phyloP scores from a whole-genome alignment of 1,140 invertebrate genomes.

The Rhopalosiphum maidis region DNA sequence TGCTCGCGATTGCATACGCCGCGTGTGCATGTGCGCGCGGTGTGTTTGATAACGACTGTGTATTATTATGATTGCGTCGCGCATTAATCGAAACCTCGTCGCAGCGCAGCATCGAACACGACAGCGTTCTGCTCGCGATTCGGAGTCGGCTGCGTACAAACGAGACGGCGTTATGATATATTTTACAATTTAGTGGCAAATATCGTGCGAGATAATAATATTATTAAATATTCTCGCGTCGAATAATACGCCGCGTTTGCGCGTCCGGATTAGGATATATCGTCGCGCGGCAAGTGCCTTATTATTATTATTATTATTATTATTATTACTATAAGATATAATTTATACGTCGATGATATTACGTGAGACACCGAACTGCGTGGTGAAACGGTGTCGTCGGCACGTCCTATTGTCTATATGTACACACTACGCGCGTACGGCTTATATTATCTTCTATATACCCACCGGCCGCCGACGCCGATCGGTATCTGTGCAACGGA shows the following conservation, averaged over 20 bases:
- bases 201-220: too few relatives aligned
- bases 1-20: too few relatives aligned
- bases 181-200: too few relatives aligned
- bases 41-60: background rate
- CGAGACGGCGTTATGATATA: too few relatives aligned
- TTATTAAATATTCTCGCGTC: background rate
- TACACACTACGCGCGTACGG: background rate
- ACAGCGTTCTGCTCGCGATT: too few relatives aligned
- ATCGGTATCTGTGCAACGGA: background rate
- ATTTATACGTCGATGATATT: background rate
- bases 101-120: background rate
- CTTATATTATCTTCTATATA: background rate
- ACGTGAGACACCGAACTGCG: background rate
- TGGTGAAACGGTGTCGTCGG: slow-evolving; percentile 1
- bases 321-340: background rate
- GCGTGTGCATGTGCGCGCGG: too few relatives aligned
- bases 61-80: background rate
- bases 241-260: background rate
- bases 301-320: background rate
- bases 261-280: background rate
- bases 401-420: background rate
- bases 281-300: background rate
- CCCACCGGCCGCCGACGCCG: background rate
- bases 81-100: background rate
- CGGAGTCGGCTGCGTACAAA: too few relatives aligned